Evolutionary conservation across 2,888 invertebrate species (phyloP), one percentile per base, ranked within the genome.

Genomic region (Halictus ligatus): DNA sequence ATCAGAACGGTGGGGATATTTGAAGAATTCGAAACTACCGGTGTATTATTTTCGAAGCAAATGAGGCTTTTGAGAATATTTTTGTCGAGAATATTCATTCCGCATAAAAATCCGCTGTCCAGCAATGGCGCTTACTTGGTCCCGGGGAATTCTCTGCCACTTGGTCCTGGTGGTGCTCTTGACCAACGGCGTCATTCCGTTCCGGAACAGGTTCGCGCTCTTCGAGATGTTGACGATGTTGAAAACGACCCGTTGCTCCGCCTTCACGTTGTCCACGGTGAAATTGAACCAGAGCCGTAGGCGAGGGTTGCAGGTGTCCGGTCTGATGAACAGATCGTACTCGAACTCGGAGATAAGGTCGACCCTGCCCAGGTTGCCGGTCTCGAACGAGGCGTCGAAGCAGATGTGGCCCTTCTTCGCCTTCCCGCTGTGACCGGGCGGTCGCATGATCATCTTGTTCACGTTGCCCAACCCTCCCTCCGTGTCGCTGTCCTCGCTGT

Each of bases 231-330:
- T 99, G 1, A 99, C 99, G 83, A 99, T 97, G 95, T 99, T 99
- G 95, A 99, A 99, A 92, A 99, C 97, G 5, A 99, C 99, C 89
- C 98, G 97, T 96, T 99, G 99, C 95, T 99, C 99, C 85, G 97
- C 97, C 92, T 97, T 98, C 0, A 98, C 98, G 95, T 99, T 99
- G 95, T 99, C 99, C 60, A 99, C 99, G 1, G 99, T 98, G 94
- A 99, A 99, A 96, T 99, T 99, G 95, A 99, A 99, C 99, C 99
- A 99, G 91, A 99, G 97, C 75, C 99, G 96, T 88, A 98, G 97
- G 72, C 98, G 96, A 0, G 99, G 99, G 94, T 98, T 98, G 95
- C 99, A 99, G 0, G 99, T 99, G 95, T 99, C 99, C 0, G 99
- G 99, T 71, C 99, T 96, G 80, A 99, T 97, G 95, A 98, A 99